These are phyloP conservation scores for Xerus inauris DNA, from an alignment of 2,113 vertebrate species.

Conservation along the genomic window DNA sequence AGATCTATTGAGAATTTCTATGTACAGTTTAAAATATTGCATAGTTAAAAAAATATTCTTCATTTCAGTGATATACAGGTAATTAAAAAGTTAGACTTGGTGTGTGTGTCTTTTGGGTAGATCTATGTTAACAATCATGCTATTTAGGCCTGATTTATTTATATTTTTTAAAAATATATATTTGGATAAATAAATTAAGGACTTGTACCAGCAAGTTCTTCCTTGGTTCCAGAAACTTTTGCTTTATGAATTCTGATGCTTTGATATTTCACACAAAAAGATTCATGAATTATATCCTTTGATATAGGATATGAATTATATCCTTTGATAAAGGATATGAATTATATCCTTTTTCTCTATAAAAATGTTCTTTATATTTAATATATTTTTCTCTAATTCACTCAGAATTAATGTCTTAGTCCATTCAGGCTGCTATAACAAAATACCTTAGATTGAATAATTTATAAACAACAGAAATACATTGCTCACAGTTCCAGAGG, in stretches of 20 bases:
- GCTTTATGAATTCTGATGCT: not conserved
- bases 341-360: not conserved
- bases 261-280: constrained; percentile 18
- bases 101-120: not conserved
- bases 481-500: not conserved
- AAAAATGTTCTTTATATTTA: not conserved
- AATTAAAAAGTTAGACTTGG: not conserved
- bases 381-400: constrained; percentile 7
- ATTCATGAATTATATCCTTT: not conserved
- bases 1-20: not conserved
- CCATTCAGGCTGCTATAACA: not conserved
- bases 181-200: not conserved
- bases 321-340: not conserved
- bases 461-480: not conserved
- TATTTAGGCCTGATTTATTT: not conserved
- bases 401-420: not conserved
- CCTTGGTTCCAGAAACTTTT: not conserved
- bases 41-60: constrained; percentile 40
- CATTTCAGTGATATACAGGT: not conserved
- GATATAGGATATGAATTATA: too few species aligned
- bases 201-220: not conserved
- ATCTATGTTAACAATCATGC: not conserved
- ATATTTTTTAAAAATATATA: not conserved
- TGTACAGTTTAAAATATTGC: not conserved
- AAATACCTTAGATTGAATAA: not conserved